Evolutionary conservation across 2,888 invertebrate genomes (phyloP), one percentile per base, ranked within the genome.

Genomic region (Agrochola lychnidis): DNA sequence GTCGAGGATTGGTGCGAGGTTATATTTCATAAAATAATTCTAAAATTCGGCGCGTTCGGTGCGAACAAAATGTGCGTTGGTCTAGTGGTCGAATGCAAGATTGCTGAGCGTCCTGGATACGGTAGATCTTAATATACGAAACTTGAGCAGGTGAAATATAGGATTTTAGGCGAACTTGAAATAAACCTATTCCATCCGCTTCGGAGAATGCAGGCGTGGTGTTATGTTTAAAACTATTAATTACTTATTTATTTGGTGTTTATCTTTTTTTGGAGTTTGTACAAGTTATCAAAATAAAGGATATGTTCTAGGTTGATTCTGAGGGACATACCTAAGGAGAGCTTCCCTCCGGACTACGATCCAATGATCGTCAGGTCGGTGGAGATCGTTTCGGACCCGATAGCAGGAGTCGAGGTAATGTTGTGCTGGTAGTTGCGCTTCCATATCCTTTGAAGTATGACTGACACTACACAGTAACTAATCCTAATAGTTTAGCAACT

Each of bases 321-420:
- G 62, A 93, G 87, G 71, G 90, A 91, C 45, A 90, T 95, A 7
- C 95, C 95, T 0, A 91, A 87, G 53, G 92, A 94, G 64, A 94
- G 95, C 71, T 91, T 95, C n/a, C 88, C 92, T 0, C 66, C 79
- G 0, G 88, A 87, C 16, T 91, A 83, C 73, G 88, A 90, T 0
- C 91, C 93, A 0, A 89, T 90, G 86, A 89, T 95, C 4, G 72
- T 94, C 7, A 89, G 79, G 45, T 91, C 88, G 0, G 85, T 87
- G 14, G 77, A 83, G 0, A 68, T 91, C 1, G 63, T 86, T 36
- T 87, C 90, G 1, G 91, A 92, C 0, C 73, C 87, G 0, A 89
- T 93, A 25, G 94, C 94, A 0, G 93, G 91, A 0, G 59, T 89
- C 0, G 42, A 90, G 88, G 93, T 92, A 70, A 61, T 14, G 22